Evolutionary conservation across 2,113 vertebrate species (phyloP).

Genomic region (Urocynchramus pylzowi): DNA sequence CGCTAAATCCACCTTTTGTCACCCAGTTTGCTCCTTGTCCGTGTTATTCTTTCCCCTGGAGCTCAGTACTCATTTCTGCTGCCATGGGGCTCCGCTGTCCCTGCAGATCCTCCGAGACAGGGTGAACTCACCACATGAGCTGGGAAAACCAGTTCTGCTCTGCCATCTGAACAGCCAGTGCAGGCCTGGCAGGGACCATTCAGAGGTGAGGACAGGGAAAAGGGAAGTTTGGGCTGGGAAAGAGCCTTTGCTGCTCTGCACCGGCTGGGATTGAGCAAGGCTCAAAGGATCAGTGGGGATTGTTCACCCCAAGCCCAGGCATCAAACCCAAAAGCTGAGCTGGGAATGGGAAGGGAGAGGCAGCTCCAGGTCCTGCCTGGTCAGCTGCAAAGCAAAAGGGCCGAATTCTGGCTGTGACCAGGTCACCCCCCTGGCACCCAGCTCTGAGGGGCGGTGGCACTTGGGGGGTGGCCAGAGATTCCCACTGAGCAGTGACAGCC

Average conservation of each 20-base stretch:
- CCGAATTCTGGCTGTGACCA: neutral
- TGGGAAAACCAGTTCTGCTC: neutral
- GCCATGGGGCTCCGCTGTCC: neutral
- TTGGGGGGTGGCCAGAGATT: neutral
- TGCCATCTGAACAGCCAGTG: neutral
- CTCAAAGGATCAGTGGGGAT: neutral
- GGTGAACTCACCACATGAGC: rapidly evolving
- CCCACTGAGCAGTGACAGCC: rapidly evolving
- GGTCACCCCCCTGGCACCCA: neutral
- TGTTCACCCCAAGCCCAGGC: neutral
- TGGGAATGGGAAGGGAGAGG: neutral
- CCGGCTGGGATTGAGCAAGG: neutral
- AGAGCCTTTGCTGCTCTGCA: neutral
- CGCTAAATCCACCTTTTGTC: neutral
- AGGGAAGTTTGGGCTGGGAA: neutral
- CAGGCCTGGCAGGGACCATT: neutral
- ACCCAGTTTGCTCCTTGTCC: neutral
- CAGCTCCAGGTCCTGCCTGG: neutral
- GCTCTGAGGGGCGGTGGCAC: neutral
- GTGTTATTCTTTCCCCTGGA: neutral
- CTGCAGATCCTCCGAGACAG: neutral
- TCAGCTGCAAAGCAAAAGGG: neutral
- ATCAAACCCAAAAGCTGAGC: neutral
- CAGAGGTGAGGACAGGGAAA: neutral
- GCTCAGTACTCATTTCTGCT: neutral